Evolutionary conservation across 1,140 invertebrate species (phyloP), one percentile per base, ranked within the genome.

Genomic region (Caerostris extrusa): DNA sequence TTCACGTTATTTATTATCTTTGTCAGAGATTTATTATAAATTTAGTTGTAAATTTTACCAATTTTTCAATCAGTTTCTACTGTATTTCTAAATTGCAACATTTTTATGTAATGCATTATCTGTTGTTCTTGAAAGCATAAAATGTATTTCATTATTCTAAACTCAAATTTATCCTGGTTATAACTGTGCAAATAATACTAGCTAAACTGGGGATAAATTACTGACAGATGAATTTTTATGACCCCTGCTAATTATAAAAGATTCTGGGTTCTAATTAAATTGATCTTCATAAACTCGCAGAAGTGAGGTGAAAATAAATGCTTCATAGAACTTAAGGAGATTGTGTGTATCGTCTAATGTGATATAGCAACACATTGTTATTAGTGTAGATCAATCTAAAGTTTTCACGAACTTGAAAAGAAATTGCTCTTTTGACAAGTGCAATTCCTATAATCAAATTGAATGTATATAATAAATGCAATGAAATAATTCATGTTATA

Each of bases 351-450:
- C 58, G 90, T 81, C 56, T 81, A 81, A 60, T 91, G 56, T 88
- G 86, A 88, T 88, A 88, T 88, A 88, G 86, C 64, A 58, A 85
- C 64, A 88, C 86, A 64, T 81, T 91, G 90, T 81, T 91, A 71
- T 91, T 91, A 19, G 60, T 91, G 69, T 91, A 82, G 90, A 82
- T 57, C 90, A 91, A 58, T 12, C 50, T 91, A 91, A 69, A 77
- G 71, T 93, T 93, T 34, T 93, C 64, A 87, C 87, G 87, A 64
- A 67, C 34, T n/a, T 92, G 58, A 67, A 93, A 67, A 87, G 19
- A 91, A 87, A 93, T 87, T 87, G 91, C 83, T 93, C 91, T 93
- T 93, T 64, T 92, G 53, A 77, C n/a, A 87, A 87, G 91, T 93
- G 91, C 82, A 93, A 92, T 92, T 92, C 56, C 60, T 82, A 34